phyloP scores from a whole-genome alignment of 2,888 invertebrate genomes.

The Lepeophtheirus nordmannii region DNA sequence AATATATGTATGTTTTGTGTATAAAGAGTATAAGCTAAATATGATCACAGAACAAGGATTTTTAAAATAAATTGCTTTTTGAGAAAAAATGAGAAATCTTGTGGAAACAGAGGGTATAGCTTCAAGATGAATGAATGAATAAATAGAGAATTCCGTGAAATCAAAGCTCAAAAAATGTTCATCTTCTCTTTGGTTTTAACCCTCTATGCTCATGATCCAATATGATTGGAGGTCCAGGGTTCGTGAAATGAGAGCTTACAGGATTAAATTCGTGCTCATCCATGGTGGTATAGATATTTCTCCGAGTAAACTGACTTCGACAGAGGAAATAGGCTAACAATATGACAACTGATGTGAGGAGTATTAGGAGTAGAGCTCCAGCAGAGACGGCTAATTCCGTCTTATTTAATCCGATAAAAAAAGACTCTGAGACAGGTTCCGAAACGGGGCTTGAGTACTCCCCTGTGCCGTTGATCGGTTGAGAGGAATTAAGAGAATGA shows the following conservation, averaged over 20 bases:
- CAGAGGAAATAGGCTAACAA: constrained; percentile 12
- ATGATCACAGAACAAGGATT: too few relatives aligned
- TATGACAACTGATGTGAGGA: neutral
- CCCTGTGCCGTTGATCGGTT: too few relatives aligned
- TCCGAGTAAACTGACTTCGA: constrained; percentile 4
- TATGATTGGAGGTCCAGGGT: constrained; percentile 22
- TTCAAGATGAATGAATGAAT: too few relatives aligned
- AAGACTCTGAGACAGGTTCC: too few relatives aligned
- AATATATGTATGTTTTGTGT: too few relatives aligned
- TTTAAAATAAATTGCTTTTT: too few relatives aligned
- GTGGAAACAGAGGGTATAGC: too few relatives aligned
- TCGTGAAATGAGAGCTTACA: neutral
- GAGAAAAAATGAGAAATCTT: too few relatives aligned
- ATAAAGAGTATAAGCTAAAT: too few relatives aligned
- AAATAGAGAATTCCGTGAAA: too few relatives aligned
- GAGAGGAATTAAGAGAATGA: too few relatives aligned
- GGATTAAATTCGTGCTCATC: neutral
- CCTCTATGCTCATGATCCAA: constrained; percentile 1
- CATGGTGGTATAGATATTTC: constrained; percentile 21
- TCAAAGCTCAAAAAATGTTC: neutral
- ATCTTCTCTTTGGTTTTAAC: neutral
- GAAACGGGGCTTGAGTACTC: too few relatives aligned
- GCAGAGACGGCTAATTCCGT: neutral
- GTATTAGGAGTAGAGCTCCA: constrained; percentile 1
- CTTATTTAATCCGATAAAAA: neutral